phyloP scores from a whole-genome alignment of 2,888 invertebrate species.

The Ormyrus nitidulus region DNA sequence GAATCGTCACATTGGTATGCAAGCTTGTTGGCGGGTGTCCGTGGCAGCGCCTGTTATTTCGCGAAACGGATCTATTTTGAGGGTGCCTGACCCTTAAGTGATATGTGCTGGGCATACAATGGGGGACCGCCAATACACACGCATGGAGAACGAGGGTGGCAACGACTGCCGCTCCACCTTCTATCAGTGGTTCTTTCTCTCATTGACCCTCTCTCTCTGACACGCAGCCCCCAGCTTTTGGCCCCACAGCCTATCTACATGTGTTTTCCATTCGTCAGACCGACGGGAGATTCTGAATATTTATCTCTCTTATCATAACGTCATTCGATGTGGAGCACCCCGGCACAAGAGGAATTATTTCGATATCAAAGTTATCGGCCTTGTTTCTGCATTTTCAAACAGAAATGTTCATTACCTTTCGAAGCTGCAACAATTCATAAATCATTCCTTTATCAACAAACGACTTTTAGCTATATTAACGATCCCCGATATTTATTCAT shows the following conservation, averaged over 20 bases:
- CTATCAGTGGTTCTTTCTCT: no score
- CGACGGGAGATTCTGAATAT: constrained; percentile 13
- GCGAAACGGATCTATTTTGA: constrained; percentile 74
- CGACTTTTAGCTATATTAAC: constrained; percentile 17
- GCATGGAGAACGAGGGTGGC: constrained; percentile 58
- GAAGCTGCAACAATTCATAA: not conserved
- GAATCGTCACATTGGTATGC: constrained; percentile 69
- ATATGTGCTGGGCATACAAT: constrained; percentile 73
- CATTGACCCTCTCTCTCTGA: constrained; percentile 50
- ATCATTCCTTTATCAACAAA: constrained; percentile 15
- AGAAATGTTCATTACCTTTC: not conserved
- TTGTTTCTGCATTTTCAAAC: not conserved
- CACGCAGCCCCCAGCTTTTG: no score
- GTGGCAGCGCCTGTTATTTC: constrained; percentile 72
- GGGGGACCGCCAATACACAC: constrained; percentile 55
- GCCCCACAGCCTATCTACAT: constrained; percentile 65
- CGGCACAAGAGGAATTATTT: constrained; percentile 1
- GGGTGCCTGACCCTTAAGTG: constrained; percentile 74
- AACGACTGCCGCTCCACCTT: constrained; percentile 2
- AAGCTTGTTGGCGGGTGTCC: constrained; percentile 67
- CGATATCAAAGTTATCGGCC: constrained; percentile 2
- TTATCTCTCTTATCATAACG: constrained; percentile 27
- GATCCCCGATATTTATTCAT: no score
- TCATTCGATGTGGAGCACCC: constrained; percentile 10
- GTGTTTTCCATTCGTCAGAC: constrained; percentile 71